Evolutionary conservation across 2,888 invertebrate genomes (phyloP), one percentile per base, ranked within the genome.

Genomic region (Heliconius sara): DNA sequence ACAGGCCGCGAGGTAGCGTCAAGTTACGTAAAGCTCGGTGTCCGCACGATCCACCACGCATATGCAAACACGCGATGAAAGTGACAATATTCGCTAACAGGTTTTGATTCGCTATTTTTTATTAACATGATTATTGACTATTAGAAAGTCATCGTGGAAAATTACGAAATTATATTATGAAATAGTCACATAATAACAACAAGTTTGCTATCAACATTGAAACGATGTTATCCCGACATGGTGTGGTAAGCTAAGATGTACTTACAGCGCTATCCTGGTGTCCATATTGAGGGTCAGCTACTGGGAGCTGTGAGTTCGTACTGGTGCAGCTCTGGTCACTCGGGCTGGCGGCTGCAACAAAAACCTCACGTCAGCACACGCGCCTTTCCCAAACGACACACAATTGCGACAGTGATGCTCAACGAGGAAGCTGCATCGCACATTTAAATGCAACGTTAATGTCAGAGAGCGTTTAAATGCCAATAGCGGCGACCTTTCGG

Each of bases 391-490:
- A 92, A 91, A 88, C 91, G 90, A 92, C 88, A 91, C 92, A 90
- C 88, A 89, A 91, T 95, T 94, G 93, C 94, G 92, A 94, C 94
- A 94, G 91, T 92, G 89, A 91, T 91, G 91, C 91, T 93, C 91
- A 91, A 94, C 91, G 89, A 93, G 94, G 94, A 94, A 94, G 94
- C 94, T 92, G 93, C 93, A 93, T 92, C 93, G 90, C 91, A 92
- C 91, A 91, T 92, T 92, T 91, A 92, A 92, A 93, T 94, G 94
- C 94, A 94, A 93, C 93, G 90, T 90, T 94, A 95, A 95, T 95
- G 95, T 93, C 95, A 95, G 91, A 94, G 94, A 93, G 93, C 93
- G 93, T 89, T 92, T 93, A 95, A 95, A 95, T 95, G 95, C 93
- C 95, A 95, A 93, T 93, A 93, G 90, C 89, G 92, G 88, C 92